Evolutionary conservation across 2,113 vertebrate genomes (phyloP).

Genomic region (Leucosticte australis): DNA sequence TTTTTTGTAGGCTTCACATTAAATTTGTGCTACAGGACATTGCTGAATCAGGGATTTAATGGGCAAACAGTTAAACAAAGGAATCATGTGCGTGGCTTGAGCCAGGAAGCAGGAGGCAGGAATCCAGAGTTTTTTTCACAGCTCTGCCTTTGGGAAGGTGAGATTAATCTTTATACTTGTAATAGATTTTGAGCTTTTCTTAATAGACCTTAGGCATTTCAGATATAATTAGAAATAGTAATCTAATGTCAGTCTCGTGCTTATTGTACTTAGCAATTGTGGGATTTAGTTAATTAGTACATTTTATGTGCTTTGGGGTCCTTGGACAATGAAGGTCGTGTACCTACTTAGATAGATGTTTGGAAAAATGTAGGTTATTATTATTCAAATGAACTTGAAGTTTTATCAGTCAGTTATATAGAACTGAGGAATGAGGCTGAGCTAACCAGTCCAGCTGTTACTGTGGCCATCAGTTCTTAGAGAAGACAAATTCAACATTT

Average conservation of each 20-base stretch:
- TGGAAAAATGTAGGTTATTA: constrained; percentile 2
- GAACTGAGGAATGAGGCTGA: background rate
- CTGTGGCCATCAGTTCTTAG: background rate
- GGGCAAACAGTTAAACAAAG: constrained; percentile 42
- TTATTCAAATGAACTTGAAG: constrained; percentile 22
- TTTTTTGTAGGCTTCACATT: constrained; percentile 15
- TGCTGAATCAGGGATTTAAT: constrained; percentile 47
- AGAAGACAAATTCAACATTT: background rate
- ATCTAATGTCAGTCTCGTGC: background rate
- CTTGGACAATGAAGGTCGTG: constrained; percentile 24
- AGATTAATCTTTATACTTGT: constrained; percentile 45
- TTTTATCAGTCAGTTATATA: background rate
- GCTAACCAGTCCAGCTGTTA: background rate
- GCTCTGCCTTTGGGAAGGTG: constrained; percentile 31
- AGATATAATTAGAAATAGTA: constrained; percentile 50
- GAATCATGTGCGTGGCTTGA: background rate
- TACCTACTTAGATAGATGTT: background rate
- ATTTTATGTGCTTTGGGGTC: background rate
- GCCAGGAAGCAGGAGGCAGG: background rate
- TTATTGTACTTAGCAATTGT: constrained; percentile 13
- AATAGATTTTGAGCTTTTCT: constrained; percentile 39
- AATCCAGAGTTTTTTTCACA: background rate
- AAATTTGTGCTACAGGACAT: background rate
- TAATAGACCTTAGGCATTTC: constrained; percentile 23
- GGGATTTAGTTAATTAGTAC: constrained; percentile 41